phyloP scores from a whole-genome alignment of 2,888 invertebrate genomes.

The Ochropacha duplaris region DNA sequence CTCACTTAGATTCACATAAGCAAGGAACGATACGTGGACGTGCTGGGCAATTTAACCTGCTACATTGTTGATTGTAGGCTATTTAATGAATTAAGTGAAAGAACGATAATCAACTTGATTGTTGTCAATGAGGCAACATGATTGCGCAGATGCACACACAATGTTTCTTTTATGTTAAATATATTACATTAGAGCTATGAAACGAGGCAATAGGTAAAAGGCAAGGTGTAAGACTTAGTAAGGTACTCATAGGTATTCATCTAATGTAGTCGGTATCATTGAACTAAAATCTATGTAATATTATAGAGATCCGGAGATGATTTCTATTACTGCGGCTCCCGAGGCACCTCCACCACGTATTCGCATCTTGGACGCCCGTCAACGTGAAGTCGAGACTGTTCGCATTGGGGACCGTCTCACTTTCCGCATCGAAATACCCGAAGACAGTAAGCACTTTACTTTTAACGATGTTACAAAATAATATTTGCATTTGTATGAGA shows the following conservation, averaged over 20 bases:
- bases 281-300: not conserved
- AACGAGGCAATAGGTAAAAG: constrained; percentile 6
- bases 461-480: constrained; percentile 8
- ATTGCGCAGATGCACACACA: constrained; percentile 20
- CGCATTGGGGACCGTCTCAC: constrained; percentile 97
- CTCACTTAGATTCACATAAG: constrained; percentile 57
- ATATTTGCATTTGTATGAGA: constrained; percentile 2
- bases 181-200: constrained; percentile 8
- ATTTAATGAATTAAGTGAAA: constrained; percentile 43
- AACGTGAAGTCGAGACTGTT: constrained; percentile 96
- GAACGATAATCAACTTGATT: constrained; percentile 38
- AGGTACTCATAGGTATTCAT: not conserved
- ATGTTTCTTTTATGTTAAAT: constrained; percentile 19
- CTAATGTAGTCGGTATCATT: not conserved
- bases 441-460: constrained; percentile 91
- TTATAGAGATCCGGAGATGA: constrained; percentile 95
- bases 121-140: constrained; percentile 33
- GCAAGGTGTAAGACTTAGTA: constrained; percentile 12
- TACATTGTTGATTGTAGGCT: constrained; percentile 30
- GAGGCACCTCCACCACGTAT: constrained; percentile 97
- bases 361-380: constrained; percentile 92
- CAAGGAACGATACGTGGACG: constrained; percentile 39
- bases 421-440: constrained; percentile 97
- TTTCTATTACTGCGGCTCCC: constrained; percentile 96
- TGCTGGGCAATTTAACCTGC: constrained; percentile 48